Evolutionary conservation across 2,888 invertebrate genomes (phyloP).

Genomic region (Ferdinandea cuprea): DNA sequence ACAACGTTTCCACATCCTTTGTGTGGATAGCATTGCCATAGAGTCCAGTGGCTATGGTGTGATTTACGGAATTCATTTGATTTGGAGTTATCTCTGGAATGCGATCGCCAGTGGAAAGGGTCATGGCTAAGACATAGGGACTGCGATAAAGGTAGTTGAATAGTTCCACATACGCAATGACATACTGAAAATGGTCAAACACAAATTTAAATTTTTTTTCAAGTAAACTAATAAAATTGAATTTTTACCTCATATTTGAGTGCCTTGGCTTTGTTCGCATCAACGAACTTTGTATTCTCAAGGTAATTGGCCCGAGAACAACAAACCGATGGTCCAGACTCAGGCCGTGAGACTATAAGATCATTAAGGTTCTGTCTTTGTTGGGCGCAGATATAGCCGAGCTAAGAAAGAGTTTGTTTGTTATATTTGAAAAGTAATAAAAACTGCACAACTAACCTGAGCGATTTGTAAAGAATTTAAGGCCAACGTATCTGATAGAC

Average conservation of each 20-base stretch:
- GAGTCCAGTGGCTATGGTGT: constrained; percentile 85
- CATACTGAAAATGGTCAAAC: constrained; percentile 81
- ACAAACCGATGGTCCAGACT: constrained; percentile 90
- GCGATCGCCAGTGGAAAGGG: constrained; percentile 87
- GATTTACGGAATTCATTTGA: constrained; percentile 81
- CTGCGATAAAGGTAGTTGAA: constrained; percentile 87
- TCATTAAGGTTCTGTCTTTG: constrained; percentile 92
- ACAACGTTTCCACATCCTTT: constrained; percentile 88
- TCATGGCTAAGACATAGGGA: constrained; percentile 88
- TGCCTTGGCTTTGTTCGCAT: constrained; percentile 92
- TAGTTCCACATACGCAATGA: constrained; percentile 88
- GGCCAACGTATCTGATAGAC: constrained; percentile 89
- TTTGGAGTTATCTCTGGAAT: constrained; percentile 81
- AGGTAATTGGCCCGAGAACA: constrained; percentile 88
- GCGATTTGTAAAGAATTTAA: constrained; percentile 85
- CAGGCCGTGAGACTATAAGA: constrained; percentile 89
- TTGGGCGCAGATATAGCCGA: constrained; percentile 94
- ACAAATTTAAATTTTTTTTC: not conserved
- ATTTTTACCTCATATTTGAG: constrained; percentile 90
- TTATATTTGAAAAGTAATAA: not conserved
- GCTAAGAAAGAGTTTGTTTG: constrained; percentile 83
- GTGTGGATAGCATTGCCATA: constrained; percentile 90
- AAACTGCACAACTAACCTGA: constrained; percentile 78
- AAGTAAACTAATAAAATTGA: not conserved
- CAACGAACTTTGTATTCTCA: constrained; percentile 88